Evolutionary conservation across 1,140 invertebrate genomes (phyloP), one percentile per base, ranked within the genome.

Genomic region (Andrena cerasifolii): DNA sequence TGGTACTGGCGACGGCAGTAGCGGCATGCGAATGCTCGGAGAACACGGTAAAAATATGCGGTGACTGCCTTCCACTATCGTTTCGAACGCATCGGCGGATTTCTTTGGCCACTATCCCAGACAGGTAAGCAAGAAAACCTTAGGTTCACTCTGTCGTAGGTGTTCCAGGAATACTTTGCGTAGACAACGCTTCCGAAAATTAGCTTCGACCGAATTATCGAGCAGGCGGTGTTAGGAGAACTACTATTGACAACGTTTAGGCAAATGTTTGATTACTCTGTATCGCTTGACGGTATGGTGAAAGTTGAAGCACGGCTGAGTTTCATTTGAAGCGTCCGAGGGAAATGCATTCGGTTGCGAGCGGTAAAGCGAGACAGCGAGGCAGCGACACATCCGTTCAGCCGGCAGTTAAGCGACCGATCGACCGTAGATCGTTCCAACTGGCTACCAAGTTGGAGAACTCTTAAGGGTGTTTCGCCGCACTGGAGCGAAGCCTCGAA

Each of bases 31-130:
- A 84, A 83, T 80, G 54, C 43, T 78, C 63, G 36, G 21, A 68
- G 58, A 56, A 58, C 82, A 56, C 56, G 66, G 73, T 80, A 58
- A 45, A 77, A 84, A 66, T 59, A 84, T 84, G 83, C 82, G 78
- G 72, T 83, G 66, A 80, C 49, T 43, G 43, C 31, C 58, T n/a
- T 53, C 24, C 28, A 28, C 58, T 63, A 33, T n/a, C 53, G 21
- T 49, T 45, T 7, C 36, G 28, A 70, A 24, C 54, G 36, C 59
- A 43, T 16, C 77, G 45, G 71, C 36, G 51, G 71, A 79, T 62
- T 45, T 67, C 45, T 43, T 21, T 40, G n/a, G 45, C 66, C 12
- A 78, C 43, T 68, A 49, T 16, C n/a, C 49, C n/a, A 62, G 51
- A 51, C 62, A 82, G 82, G 82, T 83, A 63, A 83, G 82, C 26